These are phyloP conservation scores for Apocheima hispidaria DNA, from an alignment of 2,888 invertebrate species.

Conservation along the genomic window DNA sequence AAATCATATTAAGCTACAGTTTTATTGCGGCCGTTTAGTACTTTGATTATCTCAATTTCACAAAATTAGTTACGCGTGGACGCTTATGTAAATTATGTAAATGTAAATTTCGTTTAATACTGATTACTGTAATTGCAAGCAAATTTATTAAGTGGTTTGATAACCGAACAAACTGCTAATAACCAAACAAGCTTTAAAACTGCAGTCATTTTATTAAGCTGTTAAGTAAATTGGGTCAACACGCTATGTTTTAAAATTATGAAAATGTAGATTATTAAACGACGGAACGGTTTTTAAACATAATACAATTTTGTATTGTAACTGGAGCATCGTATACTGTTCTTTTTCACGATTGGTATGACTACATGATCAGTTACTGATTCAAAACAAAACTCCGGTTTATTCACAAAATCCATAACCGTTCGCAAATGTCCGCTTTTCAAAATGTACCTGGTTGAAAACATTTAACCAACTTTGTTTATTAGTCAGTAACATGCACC, in stretches of 20 bases:
- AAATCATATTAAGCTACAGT: background rate
- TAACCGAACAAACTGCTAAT: constrained; percentile 34
- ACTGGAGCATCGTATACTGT: background rate
- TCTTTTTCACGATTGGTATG: too few relatives aligned
- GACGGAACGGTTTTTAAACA: background rate
- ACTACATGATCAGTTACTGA: too few relatives aligned
- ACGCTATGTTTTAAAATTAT: constrained; percentile 9
- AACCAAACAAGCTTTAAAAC: constrained; percentile 23
- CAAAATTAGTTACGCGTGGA: constrained; percentile 36
- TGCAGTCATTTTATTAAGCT: constrained; percentile 34
- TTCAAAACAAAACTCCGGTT: too few relatives aligned
- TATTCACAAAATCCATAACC: too few relatives aligned
- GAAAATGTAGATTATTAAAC: background rate
- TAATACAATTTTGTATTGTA: background rate
- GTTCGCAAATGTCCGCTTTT: too few relatives aligned
- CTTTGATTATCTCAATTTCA: constrained; percentile 31
- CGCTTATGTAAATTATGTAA: constrained; percentile 30
- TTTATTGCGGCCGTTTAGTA: constrained; percentile 2
- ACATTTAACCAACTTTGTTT: too few relatives aligned
- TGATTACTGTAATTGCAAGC: constrained; percentile 35
- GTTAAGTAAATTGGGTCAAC: constrained; percentile 18
- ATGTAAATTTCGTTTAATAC: constrained; percentile 34
- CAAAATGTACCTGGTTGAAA: too few relatives aligned
- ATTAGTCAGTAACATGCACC: too few relatives aligned
- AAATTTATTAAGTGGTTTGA: constrained; percentile 33